Evolutionary conservation across 2,888 invertebrate genomes (phyloP).

Genomic region (Tryphoninae sp.): DNA sequence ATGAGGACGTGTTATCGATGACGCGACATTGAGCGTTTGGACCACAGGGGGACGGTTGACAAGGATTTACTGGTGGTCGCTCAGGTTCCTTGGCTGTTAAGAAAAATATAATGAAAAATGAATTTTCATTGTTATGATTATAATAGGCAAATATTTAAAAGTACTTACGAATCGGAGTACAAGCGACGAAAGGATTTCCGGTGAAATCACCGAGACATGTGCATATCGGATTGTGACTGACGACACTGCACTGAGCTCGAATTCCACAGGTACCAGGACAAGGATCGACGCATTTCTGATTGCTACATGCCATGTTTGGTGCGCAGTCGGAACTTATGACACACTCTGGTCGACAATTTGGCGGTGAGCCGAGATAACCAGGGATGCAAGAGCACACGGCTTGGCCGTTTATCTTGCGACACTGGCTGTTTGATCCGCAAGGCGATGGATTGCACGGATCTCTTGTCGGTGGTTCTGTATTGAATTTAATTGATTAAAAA

Average conservation of each 20-base stretch:
- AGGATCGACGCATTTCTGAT: conserved; percentile 84
- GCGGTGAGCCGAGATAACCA: conserved; percentile 86
- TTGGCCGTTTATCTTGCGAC: conserved; percentile 85
- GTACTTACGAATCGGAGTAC: conserved; percentile 82
- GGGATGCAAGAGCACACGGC: conserved; percentile 86
- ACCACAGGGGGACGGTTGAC: conserved; percentile 80
- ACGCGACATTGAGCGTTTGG: conserved; percentile 86
- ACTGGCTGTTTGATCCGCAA: conserved; percentile 87
- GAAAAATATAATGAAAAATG: not conserved
- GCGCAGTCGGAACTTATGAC: conserved; percentile 86
- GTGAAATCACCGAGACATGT: conserved; percentile 80
- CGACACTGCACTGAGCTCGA: conserved; percentile 82
- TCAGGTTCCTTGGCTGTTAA: conserved; percentile 58
- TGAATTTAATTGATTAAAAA: conserved; percentile 33
- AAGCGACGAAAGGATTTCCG: conserved; percentile 84
- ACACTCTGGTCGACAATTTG: conserved; percentile 87
- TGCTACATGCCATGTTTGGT: conserved; percentile 85
- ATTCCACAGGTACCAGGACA: conserved; percentile 83
- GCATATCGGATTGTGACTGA: conserved; percentile 83
- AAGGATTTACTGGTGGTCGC: conserved; percentile 69
- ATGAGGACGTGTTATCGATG: conserved; percentile 83
- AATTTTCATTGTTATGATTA: not conserved
- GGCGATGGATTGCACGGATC: conserved; percentile 86
- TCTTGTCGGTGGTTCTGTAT: conserved; percentile 66
- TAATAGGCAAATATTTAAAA: not conserved